phyloP scores from a whole-genome alignment of 2,888 invertebrate genomes.

The Cancer borealis region DNA sequence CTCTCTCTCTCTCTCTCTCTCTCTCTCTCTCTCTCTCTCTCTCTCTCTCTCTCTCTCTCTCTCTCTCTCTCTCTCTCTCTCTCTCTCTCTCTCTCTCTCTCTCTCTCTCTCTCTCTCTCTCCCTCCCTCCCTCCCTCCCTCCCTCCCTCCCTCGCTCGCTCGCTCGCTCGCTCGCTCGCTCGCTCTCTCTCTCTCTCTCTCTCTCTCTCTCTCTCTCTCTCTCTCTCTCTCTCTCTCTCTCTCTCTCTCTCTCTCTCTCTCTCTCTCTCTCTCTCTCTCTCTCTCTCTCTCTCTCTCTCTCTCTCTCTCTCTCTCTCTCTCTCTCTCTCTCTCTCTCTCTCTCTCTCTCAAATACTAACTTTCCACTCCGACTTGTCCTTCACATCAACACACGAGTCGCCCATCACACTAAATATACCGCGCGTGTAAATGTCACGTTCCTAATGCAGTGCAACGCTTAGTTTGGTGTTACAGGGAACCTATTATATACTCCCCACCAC shows the following conservation, averaged over 20 bases:
- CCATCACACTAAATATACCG: background rate
- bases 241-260: constrained; percentile 23
- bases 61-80: constrained; percentile 47
- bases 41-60: constrained; percentile 22
- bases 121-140: constrained; percentile 20
- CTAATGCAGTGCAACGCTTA: background rate
- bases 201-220: constrained; percentile 40
- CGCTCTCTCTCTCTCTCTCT: constrained; percentile 46
- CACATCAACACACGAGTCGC: background rate
- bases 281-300: constrained; percentile 46
- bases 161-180: constrained; percentile 18
- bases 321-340: constrained; percentile 46
- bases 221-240: background rate
- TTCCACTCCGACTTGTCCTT: background rate
- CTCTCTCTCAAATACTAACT: constrained; percentile 21
- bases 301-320: constrained; percentile 21
- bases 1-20: constrained; percentile 30
- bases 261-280: constrained; percentile 29
- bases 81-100: constrained; percentile 36
- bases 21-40: constrained; percentile 39
- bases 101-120: background rate
- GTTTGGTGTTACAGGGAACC: background rate
- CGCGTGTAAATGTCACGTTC: background rate
- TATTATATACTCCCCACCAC: background rate
- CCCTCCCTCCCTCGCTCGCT: constrained; percentile 23